phyloP scores from a whole-genome alignment of 2,113 vertebrate species.

The Brevimyrus niger region DNA sequence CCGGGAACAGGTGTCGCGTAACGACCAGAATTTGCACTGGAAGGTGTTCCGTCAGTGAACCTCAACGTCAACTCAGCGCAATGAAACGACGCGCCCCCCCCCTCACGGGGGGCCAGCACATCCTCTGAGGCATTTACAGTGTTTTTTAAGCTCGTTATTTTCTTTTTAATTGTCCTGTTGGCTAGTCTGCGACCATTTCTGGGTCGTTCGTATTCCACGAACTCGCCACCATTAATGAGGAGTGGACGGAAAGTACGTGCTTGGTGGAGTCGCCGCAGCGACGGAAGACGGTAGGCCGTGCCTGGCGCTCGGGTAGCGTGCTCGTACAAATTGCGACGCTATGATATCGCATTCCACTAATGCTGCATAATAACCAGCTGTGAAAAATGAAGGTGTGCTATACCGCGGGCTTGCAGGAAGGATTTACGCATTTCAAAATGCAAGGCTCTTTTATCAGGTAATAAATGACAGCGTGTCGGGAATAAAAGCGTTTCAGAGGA shows the following conservation, averaged over 20 bases:
- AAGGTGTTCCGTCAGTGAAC: background rate
- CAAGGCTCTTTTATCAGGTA: constrained; percentile 8
- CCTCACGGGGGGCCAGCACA: background rate
- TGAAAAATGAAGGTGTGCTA: background rate
- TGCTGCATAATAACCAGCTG: background rate
- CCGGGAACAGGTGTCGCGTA: background rate
- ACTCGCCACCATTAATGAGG: constrained; percentile 14
- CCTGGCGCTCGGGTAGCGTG: background rate
- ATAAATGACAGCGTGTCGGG: background rate
- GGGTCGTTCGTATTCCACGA: constrained; percentile 10
- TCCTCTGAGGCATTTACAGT: constrained; percentile 7
- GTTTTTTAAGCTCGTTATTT: constrained; percentile 15
- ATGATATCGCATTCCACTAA: background rate
- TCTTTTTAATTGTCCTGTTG: background rate
- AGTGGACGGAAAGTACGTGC: background rate
- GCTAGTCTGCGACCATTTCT: background rate
- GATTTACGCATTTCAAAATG: background rate
- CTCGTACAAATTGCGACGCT: background rate
- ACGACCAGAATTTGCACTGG: background rate
- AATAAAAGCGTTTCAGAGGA: background rate
- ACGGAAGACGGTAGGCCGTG: background rate
- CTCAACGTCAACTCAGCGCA: background rate
- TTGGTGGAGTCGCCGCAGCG: background rate
- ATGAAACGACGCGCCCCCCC: background rate
- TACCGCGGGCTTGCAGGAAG: background rate